Evolutionary conservation across 92 coral and sea anemone genomes (phyloP), one percentile per base, ranked within the genome.

Genomic region (Parazoanthus atlanticus): DNA sequence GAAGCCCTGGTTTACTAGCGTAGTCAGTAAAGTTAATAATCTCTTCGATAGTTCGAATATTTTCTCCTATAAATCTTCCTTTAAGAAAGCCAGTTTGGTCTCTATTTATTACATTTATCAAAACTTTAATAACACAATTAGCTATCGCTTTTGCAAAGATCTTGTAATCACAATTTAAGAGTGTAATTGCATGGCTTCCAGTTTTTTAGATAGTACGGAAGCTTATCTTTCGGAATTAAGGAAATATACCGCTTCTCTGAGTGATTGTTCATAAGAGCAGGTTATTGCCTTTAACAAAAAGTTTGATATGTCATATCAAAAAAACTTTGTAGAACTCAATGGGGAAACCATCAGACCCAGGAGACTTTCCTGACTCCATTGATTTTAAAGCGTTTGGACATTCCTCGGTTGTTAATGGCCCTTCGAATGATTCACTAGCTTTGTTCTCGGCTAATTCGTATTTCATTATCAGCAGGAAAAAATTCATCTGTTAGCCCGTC

Each of bases 71-170:
- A 64, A 64, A 13, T 64, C 70, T 64, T 64, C 28, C 70, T 64
- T 64, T 64, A 1, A 72, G 36, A 9, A 72, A 72, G 17, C 76
- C 76, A 72, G 76, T 26, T 72, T 72, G 76, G 46, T 74, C 46
- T 15, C 46, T 74, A 74, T 74, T 74, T 74, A 74, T 74, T 74
- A 74, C n/a, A 23, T 74, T 74, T 74, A 74, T 13, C 28, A 74
- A 34, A 74, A 74, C 46, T 3, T 74, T 74, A 31, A 12, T 74
- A 36, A 74, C 23, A 5, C 46, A 6, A 36, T 74, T 74, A 23
- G 78, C 78, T 74, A 74, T 74, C 19, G 26, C 78, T 74, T 74
- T 74, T 31, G 41, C 12, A 17, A 72, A 72, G 6, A 29, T 72
- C 70, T 13, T 64, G 70, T 64, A 64, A 21, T 64, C n/a, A 64